Conservation (phyloP, 2,113 vertebrate species). For the Vombatus ursinus region DNA sequence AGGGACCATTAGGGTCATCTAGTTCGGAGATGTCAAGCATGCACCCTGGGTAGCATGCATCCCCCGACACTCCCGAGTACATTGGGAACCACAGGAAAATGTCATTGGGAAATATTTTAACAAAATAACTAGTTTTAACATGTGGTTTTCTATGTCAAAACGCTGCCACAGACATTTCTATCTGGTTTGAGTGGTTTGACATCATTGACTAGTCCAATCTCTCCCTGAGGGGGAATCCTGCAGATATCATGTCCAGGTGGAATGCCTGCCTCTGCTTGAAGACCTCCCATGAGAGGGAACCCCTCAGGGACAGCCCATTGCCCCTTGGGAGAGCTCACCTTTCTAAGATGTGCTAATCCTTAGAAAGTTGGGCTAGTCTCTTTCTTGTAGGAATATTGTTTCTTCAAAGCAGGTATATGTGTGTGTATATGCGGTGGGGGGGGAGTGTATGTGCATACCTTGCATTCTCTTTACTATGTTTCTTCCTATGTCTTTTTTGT, state of each 20-base stretch:
- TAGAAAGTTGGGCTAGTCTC: background rate
- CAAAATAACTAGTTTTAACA: background rate
- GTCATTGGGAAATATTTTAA: background rate
- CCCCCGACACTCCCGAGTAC: background rate
- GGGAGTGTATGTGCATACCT: background rate
- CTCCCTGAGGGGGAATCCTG: background rate
- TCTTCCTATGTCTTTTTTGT: background rate
- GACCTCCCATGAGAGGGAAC: background rate
- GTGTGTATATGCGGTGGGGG: too few species aligned
- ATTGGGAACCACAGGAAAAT: background rate
- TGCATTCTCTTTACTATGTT: background rate
- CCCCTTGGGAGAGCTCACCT: background rate
- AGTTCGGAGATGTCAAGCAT: background rate
- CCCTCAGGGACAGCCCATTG: background rate
- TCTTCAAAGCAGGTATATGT: background rate
- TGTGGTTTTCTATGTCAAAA: background rate
- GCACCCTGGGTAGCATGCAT: background rate
- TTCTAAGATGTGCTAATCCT: background rate
- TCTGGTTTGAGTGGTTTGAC: background rate
- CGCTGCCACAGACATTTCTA: background rate
- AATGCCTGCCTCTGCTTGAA: background rate
- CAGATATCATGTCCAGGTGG: background rate
- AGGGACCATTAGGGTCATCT: background rate
- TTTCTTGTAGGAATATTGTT: background rate
- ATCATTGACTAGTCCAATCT: background rate